phyloP scores from a whole-genome alignment of 2,113 vertebrate species.

The Brienomyrus brachyistius region DNA sequence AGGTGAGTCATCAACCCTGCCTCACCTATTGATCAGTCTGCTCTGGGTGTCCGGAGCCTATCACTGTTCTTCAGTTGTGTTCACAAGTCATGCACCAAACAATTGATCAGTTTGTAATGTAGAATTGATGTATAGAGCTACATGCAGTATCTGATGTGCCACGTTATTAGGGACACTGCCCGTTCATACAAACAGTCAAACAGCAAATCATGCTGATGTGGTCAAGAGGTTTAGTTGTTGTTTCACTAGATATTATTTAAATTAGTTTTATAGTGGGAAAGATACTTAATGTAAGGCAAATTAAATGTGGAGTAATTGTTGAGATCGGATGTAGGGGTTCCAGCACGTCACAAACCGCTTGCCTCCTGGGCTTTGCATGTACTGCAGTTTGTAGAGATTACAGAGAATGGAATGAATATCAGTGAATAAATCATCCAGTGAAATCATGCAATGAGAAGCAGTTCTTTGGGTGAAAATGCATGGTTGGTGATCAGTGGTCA shows the following conservation, averaged over 20 bases:
- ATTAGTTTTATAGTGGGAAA: background rate
- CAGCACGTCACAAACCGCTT: background rate
- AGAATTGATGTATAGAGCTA: background rate
- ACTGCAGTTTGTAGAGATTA: background rate
- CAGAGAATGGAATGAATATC: background rate
- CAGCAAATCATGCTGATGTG: background rate
- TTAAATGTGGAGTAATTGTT: no score
- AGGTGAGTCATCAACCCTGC: constrained; percentile 44
- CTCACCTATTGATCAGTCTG: background rate
- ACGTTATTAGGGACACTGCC: background rate
- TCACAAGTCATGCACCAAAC: background rate
- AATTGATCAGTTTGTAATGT: background rate
- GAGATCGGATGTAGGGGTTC: background rate
- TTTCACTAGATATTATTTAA: background rate
- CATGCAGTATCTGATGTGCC: background rate
- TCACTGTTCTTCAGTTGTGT: background rate
- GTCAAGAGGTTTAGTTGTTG: background rate
- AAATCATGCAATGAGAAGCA: no score
- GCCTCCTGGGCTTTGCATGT: no score
- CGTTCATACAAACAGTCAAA: background rate
- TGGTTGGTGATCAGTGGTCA: background rate
- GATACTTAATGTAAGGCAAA: no score
- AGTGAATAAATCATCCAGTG: no score
- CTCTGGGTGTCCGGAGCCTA: background rate
- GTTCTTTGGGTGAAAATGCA: no score